A percentile compares a stretch with the other conserved stretches of the same genome.
These are phyloP conservation scores for Julus scandinavius DNA, from an alignment of 2,888 invertebrate species.

Conservation along the genomic window DNA sequence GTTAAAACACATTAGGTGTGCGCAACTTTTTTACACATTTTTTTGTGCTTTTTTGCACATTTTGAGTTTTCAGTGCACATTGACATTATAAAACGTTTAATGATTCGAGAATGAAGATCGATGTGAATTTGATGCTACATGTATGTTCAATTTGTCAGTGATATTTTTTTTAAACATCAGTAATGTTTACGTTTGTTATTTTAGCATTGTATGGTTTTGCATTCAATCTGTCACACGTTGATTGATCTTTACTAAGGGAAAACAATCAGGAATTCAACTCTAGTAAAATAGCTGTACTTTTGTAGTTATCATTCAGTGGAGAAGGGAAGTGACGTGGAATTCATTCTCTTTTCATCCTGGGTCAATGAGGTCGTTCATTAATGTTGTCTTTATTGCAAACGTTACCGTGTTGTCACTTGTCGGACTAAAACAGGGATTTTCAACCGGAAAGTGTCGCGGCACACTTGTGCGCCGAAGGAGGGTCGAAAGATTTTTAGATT, in stretches of 20 bases:
- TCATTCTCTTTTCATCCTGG: not conserved
- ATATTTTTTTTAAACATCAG: not conserved
- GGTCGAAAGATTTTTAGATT: too few species aligned
- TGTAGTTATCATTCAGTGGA: not conserved
- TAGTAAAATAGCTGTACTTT: not conserved
- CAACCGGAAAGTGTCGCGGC: too few species aligned
- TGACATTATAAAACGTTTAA: not conserved
- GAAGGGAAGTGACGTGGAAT: not conserved
- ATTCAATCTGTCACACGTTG: constrained; percentile 20
- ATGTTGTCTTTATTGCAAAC: not conserved
- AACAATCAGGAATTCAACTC: not conserved
- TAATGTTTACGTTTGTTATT: not conserved
- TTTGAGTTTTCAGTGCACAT: too few species aligned
- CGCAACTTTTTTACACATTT: too few species aligned
- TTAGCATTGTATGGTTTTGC: not conserved
- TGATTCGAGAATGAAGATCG: not conserved
- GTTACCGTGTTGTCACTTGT: too few species aligned
- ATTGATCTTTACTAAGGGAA: constrained; percentile 8
- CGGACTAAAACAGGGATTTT: too few species aligned
- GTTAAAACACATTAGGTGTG: too few species aligned
- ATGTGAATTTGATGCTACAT: not conserved
- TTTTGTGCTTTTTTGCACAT: too few species aligned
- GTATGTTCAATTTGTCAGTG: not conserved
- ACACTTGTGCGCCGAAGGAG: too few species aligned
- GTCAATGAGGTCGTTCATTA: not conserved